Evolutionary conservation across 2,113 vertebrate species (phyloP).

Genomic region (Lycaon pictus): DNA sequence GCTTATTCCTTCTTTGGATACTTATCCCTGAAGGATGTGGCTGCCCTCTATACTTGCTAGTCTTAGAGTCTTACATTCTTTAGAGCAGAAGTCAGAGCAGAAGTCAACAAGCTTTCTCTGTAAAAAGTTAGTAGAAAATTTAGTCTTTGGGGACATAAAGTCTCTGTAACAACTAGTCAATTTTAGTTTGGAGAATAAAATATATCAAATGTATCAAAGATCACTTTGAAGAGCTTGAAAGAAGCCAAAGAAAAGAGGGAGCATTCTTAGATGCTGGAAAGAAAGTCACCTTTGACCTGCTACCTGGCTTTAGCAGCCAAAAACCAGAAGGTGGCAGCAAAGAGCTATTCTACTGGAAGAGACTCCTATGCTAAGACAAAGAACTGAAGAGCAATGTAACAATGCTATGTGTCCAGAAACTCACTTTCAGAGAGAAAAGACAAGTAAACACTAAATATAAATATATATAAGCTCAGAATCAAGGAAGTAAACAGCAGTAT

Average conservation of each 20-base stretch:
- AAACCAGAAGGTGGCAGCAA: constrained; percentile 81
- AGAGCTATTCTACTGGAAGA: constrained; percentile 51
- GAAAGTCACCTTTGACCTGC: background rate
- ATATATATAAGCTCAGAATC: background rate
- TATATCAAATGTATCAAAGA: background rate
- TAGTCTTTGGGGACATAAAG: background rate
- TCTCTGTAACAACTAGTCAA: background rate
- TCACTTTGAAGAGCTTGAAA: background rate
- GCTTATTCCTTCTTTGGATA: background rate
- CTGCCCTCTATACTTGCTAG: background rate
- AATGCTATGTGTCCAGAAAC: background rate
- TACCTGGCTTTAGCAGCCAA: constrained; percentile 42
- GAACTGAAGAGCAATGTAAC: background rate
- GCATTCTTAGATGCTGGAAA: background rate
- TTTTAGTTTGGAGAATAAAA: background rate
- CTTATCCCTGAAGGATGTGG: background rate
- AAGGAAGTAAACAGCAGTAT: background rate
- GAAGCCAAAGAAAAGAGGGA: background rate
- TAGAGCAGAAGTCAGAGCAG: background rate
- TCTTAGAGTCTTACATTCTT: background rate
- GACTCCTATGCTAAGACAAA: background rate
- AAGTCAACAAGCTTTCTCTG: background rate
- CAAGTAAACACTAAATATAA: background rate
- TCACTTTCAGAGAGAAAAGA: background rate
- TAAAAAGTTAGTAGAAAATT: background rate